Evolutionary conservation across 2,888 invertebrate species (phyloP).

Genomic region (Leptinotarsa peninsularis): DNA sequence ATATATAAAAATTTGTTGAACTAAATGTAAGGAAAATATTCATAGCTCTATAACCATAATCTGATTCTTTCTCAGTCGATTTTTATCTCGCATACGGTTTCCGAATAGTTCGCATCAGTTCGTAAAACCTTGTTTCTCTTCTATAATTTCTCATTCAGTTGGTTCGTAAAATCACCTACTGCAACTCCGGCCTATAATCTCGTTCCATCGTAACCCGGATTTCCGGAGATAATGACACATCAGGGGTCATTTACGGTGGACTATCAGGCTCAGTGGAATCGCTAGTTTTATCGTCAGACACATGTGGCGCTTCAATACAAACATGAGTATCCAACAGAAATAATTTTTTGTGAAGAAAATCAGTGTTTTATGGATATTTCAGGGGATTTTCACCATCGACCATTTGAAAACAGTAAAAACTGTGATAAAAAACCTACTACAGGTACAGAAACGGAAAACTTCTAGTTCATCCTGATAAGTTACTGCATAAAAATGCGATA

Average conservation of each 20-base stretch:
- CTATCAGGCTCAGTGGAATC: neutral
- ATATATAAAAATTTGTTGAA: no score
- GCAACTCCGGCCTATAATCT: constrained; percentile 20
- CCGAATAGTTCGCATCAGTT: neutral
- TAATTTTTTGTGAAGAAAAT: no score
- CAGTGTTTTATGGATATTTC: no score
- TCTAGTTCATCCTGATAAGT: no score
- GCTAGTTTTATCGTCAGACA: neutral
- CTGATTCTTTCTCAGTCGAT: neutral
- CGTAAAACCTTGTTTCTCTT: neutral
- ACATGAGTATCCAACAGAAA: no score
- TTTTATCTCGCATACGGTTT: neutral
- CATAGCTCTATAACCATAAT: neutral
- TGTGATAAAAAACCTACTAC: no score
- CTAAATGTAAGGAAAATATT: no score
- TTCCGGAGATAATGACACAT: constrained; percentile 23
- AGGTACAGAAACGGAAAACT: no score
- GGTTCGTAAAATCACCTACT: constrained; percentile 8
- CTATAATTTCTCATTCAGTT: constrained; percentile 14
- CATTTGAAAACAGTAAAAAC: no score
- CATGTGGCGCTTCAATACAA: neutral
- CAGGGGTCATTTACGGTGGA: constrained; percentile 23
- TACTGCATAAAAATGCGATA: no score
- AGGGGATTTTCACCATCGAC: no score
- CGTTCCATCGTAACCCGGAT: constrained; percentile 18